Base-by-base conservation (phyloP, 2,113 vertebrate species). In the Galbula dea region DNA sequence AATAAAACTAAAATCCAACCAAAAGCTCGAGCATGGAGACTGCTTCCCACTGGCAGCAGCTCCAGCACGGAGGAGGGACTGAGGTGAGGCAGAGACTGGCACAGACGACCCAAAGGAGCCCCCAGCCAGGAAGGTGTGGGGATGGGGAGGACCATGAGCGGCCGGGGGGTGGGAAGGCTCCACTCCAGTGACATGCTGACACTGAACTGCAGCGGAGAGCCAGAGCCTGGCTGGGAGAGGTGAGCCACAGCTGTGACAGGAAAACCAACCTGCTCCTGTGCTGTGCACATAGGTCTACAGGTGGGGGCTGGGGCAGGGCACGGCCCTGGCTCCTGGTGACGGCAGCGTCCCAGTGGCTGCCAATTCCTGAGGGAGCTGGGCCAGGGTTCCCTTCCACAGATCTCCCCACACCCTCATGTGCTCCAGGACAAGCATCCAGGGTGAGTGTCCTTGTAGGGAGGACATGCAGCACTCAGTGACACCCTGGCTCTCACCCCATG, bases 161-260 rank as follows among this genome's bases (percentile, higher is more conserved):
- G n/a, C n/a, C 7, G 4, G 48, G 1, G 8, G 39, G 29, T 7
- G 12, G 49, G 69, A 65, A 57, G 49, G 27, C 48, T 46, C 57
- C 3, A 2, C 18, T 11, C 54, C 3, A 4, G n/a, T 29, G 54
- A 36, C 2, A 19, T 29, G 61, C 61, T 1, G 4, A 18, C 20
- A 4, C 13, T 6, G 2, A 36, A 48, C 15, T 2, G 7, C 1
- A 2, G 49, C 7, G 9, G 7, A 26, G n/a, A n/a, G 46, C 17
- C 21, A 4, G 71, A 43, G 30, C 26, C 30, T 7, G 52, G 39
- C 57, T 14, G n/a, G 39, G 41, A 43, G 18, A 58, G 54, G 26
- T 29, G 52, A 67, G 32, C 45, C 2, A 3, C 49, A 21, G 43
- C 36, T 2, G 10, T 46, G 49, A 27, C 5, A 3, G 45, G 43